A percentile compares a stretch with the other conserved stretches of the same genome.
phyloP scores from a whole-genome alignment of 1,140 invertebrate genomes.

The Cotesia typhae region DNA sequence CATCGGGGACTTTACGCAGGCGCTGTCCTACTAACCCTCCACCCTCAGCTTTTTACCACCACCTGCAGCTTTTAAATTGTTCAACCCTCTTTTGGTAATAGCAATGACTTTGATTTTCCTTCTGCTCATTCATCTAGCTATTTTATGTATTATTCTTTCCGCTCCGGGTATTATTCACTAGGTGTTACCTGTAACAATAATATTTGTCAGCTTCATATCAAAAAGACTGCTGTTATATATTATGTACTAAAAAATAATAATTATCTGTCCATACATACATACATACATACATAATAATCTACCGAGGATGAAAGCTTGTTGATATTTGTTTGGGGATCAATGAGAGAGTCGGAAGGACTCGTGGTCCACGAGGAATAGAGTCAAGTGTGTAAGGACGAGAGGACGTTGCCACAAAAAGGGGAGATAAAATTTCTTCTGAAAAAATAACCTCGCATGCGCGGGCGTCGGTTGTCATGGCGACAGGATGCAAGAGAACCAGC shows the following conservation, averaged over 20 bases:
- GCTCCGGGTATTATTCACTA: not conserved
- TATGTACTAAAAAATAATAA: no score
- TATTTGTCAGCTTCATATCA: no score
- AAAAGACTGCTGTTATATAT: no score
- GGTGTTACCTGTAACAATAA: not conserved
- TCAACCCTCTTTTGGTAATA: constrained; percentile 30
- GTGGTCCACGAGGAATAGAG: not conserved
- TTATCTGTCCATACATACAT: no score
- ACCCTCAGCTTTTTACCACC: constrained; percentile 30
- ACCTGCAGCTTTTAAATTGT: constrained; percentile 9
- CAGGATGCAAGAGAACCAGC: constrained; percentile 49
- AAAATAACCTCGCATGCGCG: constrained; percentile 49
- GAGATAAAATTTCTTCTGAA: not conserved
- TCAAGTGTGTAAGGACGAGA: not conserved
- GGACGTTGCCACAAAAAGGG: not conserved
- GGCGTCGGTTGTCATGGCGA: constrained; percentile 58
- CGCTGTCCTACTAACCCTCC: constrained; percentile 43
- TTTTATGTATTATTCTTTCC: not conserved
- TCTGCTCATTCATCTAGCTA: not conserved
- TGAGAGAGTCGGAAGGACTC: not conserved
- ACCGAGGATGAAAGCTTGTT: not conserved
- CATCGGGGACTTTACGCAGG: constrained; percentile 63
- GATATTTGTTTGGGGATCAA: not conserved
- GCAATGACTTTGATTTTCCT: not conserved
- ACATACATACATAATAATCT: no score